Conservation (phyloP, 2,113 vertebrate species). For the Rhombomys opimus region DNA sequence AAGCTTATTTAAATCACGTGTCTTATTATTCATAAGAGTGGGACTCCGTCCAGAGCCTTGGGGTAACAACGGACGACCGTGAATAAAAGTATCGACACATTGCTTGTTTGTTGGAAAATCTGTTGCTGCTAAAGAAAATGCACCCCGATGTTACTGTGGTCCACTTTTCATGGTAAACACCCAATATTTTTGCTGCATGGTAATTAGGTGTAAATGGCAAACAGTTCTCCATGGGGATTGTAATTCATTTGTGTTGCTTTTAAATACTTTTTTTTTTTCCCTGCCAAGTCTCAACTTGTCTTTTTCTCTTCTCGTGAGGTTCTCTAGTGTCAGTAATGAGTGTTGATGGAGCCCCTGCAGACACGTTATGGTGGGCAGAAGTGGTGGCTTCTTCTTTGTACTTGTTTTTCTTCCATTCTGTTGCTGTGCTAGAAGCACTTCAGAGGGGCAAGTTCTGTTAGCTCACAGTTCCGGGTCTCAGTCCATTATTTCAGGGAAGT, state of each 20-base stretch:
- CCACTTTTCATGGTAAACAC: slow-evolving; percentile 67
- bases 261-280: slow-evolving; percentile 44
- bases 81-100: neutral
- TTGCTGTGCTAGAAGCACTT: neutral
- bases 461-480: neutral
- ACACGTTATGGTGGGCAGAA: accelerated
- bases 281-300: neutral
- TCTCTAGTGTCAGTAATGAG: neutral
- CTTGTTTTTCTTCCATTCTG: neutral
- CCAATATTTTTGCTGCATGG: slow-evolving; percentile 45
- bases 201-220: slow-evolving; percentile 72
- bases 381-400: neutral
- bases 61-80: slow-evolving; percentile 4
- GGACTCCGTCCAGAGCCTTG: neutral
- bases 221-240: slow-evolving; percentile 62
- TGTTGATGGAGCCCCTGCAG: neutral
- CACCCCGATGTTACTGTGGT: neutral
- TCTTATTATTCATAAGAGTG: slow-evolving; percentile 26
- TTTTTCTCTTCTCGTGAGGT: neutral
- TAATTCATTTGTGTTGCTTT: slow-evolving; percentile 73
- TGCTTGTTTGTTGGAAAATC: slow-evolving; percentile 9
- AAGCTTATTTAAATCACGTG: slow-evolving; percentile 14
- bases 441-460: neutral
- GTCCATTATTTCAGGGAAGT: neutral
- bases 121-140: slow-evolving; percentile 39